A percentile compares a stretch with the other conserved stretches of the same genome.
phyloP scores from a whole-genome alignment of 2,888 invertebrate species.

The Bugulina stolonifera region DNA sequence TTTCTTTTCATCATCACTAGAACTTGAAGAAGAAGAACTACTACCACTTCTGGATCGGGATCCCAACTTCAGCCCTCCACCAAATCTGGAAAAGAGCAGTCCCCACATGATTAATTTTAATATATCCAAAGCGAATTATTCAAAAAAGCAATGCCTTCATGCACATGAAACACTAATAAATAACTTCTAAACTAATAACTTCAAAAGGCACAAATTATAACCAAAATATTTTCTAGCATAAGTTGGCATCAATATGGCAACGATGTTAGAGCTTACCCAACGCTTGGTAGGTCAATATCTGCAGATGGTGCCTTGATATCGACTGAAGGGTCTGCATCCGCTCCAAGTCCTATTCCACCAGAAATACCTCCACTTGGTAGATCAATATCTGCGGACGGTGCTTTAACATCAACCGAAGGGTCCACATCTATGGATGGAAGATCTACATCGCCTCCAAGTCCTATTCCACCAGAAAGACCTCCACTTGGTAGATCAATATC shows the following conservation, averaged over 20 bases:
- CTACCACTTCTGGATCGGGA: slow-evolving; percentile 21
- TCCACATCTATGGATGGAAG: neutral
- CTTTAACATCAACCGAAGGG: neutral
- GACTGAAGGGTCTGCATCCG: too few species aligned
- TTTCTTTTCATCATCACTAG: neutral
- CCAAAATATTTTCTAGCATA: neutral
- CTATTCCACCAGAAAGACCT: slow-evolving; percentile 11
- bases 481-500: neutral
- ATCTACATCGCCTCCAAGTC: slow-evolving; percentile 10
- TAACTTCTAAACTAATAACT: too few species aligned
- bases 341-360: neutral
- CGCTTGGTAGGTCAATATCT: neutral
- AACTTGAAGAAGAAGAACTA: neutral
- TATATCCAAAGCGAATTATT: too few species aligned
- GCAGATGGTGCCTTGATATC: neutral
- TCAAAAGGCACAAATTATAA: neutral
- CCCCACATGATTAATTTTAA: too few species aligned
- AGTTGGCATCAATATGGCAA: neutral
- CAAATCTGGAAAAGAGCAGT: neutral
- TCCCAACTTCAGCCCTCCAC: neutral
- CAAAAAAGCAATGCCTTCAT: too few species aligned
- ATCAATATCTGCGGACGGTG: slow-evolving; percentile 1
- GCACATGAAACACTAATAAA: too few species aligned
- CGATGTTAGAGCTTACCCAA: neutral
- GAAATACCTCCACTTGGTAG: neutral